These are phyloP conservation scores for Lasioglossum vierecki DNA, from an alignment of 2,888 invertebrate species.

Conservation along the genomic window DNA sequence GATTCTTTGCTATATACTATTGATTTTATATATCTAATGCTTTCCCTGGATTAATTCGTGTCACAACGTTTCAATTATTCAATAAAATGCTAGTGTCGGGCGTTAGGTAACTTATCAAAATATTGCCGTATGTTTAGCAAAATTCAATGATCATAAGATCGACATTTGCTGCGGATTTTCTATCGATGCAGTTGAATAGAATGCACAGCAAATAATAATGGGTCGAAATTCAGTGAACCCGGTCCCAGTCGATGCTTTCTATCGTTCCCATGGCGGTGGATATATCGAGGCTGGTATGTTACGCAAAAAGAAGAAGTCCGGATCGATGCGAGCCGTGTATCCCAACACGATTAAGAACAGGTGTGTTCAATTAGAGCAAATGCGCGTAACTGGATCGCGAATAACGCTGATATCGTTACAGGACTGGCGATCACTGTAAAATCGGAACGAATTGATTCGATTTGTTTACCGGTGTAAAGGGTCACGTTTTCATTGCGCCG, in stretches of 20 bases:
- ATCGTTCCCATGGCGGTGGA: not conserved
- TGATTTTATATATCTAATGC: too few species aligned
- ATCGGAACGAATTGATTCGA: conserved; percentile 45
- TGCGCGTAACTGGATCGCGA: conserved; percentile 39
- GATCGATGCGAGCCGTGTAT: conserved; percentile 26
- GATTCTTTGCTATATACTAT: too few species aligned
- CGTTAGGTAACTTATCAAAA: not conserved
- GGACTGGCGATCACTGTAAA: conserved; percentile 23
- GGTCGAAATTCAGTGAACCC: not conserved
- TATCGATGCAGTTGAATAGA: not conserved
- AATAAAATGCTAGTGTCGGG: not conserved
- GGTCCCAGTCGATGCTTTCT: not conserved
- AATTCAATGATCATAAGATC: not conserved
- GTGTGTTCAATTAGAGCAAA: conserved; percentile 44
- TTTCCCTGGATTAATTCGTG: too few species aligned
- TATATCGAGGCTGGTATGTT: not conserved
- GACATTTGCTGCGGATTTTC: not conserved
- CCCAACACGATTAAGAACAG: conserved; percentile 43
- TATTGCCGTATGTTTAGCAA: not conserved
- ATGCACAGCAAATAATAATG: not conserved
- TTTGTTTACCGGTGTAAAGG: conserved; percentile 2
- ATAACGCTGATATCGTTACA: conserved; percentile 36
- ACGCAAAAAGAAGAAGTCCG: not conserved
- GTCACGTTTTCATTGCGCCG: not conserved
- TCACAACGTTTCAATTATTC: not conserved